These are phyloP conservation scores for Rhorus exstirpatorius DNA, from an alignment of 2,888 invertebrate genomes.

Conservation along the genomic window DNA sequence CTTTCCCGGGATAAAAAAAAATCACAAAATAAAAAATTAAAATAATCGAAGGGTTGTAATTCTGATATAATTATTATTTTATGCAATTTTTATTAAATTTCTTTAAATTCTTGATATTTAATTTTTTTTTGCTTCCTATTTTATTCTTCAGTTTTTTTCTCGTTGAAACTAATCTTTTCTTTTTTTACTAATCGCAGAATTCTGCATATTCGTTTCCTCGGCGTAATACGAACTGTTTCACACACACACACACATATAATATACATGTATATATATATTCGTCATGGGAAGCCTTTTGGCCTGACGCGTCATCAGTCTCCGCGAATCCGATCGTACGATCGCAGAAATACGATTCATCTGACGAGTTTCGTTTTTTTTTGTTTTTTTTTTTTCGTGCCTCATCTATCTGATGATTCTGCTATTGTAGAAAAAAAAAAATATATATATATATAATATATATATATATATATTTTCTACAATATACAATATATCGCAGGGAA, in stretches of 20 bases:
- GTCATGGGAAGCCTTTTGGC: neutral
- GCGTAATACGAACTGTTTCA: slow-evolving; percentile 14
- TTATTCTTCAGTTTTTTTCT: too few species aligned
- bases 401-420: neutral
- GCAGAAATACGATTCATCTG: slow-evolving; percentile 45
- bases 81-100: too few species aligned
- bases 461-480: too few species aligned
- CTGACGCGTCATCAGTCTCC: slow-evolving; percentile 30
- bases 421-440: neutral
- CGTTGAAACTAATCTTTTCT: neutral
- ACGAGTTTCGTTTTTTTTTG: neutral
- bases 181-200: neutral
- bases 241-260: neutral
- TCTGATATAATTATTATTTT: too few species aligned
- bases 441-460: too few species aligned
- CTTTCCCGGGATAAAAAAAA: too few species aligned
- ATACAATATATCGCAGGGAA: too few species aligned
- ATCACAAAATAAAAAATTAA: too few species aligned
- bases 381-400: neutral
- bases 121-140: too few species aligned
- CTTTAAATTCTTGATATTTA: too few species aligned
- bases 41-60: too few species aligned
- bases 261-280: neutral
- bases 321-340: slow-evolving; percentile 19
- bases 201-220: neutral